phyloP scores from a whole-genome alignment of 2,888 invertebrate species.

The Drosophila siamana region DNA sequence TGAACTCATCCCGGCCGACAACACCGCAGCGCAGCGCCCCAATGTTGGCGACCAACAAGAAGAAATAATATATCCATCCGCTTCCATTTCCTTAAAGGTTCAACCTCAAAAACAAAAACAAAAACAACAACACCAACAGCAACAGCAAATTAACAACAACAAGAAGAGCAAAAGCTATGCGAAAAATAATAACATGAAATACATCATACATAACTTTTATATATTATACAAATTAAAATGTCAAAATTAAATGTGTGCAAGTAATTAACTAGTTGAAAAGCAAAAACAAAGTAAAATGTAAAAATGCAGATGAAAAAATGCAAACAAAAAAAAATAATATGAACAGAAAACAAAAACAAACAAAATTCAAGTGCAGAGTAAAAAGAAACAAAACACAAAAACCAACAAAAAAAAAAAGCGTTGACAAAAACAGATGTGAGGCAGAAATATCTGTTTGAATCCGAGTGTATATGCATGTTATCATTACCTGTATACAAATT shows the following conservation, averaged over 20 bases:
- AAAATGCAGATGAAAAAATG: conserved; percentile 16
- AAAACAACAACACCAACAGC: conserved; percentile 30
- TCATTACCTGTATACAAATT: conserved; percentile 56
- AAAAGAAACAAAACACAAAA: background rate
- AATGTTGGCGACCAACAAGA: conserved; percentile 85
- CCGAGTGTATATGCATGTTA: conserved; percentile 37
- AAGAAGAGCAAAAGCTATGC: conserved; percentile 26
- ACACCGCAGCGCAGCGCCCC: conserved; percentile 93
- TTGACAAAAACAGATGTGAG: conserved; percentile 23
- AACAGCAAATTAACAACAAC: conserved; percentile 42
- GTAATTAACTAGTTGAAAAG: conserved; percentile 45
- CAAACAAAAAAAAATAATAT: conserved; percentile 4
- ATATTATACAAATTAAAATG: conserved; percentile 50
- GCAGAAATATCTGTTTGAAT: conserved; percentile 12
- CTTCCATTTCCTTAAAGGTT: conserved; percentile 85
- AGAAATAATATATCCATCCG: conserved; percentile 86
- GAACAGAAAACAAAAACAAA: background rate
- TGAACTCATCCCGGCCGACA: conserved; percentile 93
- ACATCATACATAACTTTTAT: conserved; percentile 60
- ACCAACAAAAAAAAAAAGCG: conserved; percentile 4
- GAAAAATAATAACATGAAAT: conserved; percentile 18
- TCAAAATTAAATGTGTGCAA: conserved; percentile 44
- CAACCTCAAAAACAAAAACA: conserved; percentile 65
- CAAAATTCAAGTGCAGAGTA: conserved; percentile 13
- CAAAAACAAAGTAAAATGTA: conserved; percentile 22